Base-by-base conservation (phyloP, 2,888 invertebrate species). In the Archips crataeganus region DNA sequence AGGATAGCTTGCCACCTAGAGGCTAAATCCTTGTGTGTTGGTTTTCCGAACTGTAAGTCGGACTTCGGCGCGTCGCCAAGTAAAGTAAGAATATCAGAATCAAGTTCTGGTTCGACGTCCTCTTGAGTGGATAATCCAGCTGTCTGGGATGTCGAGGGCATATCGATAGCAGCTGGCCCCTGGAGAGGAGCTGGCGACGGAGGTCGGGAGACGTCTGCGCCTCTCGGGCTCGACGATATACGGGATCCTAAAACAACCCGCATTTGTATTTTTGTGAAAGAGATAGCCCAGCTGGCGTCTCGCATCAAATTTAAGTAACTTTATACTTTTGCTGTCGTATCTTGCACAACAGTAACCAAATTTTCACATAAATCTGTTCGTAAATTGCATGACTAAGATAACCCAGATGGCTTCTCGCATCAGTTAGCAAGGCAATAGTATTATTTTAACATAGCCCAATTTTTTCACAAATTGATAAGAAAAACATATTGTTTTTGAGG, bases 401-500 rank as follows among this genome's bases (percentile, higher is more conserved):
- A n/a, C 49, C 49, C 49, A 49, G 49, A n/a, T 49, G 49, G 13
- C 49, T n/a, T 49, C 49, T 49, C 49, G 49, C 49, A 49, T 49
- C 49, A 49, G n/a, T 23, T 23, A 23, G 23, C 23, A 23, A 23
- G 23, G 23, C 23, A 23, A 23, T 23, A 23, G 23, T 23, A 23
- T 23, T 23, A 23, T 23, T 23, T 23, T 1, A 23, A 23, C 1
- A 23, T 23, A 23, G 23, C 23, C 23, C 23, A 23, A 23, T 23
- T 23, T 23, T 23, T 23, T 23, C 23, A 23, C 23, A 23, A 23
- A 23, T 23, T 23, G 23, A 23, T 23, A 23, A 23, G 23, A 49
- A n/a, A n/a, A 13, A n/a, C n/a, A 5, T 3, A 49, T 4, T 4
- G 2, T 49, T 49, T 49, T 49, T 49, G 49, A n/a, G 49, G 49